These are phyloP conservation scores for Euura lappo DNA, from an alignment of 1,140 invertebrate species.

Conservation along the genomic window DNA sequence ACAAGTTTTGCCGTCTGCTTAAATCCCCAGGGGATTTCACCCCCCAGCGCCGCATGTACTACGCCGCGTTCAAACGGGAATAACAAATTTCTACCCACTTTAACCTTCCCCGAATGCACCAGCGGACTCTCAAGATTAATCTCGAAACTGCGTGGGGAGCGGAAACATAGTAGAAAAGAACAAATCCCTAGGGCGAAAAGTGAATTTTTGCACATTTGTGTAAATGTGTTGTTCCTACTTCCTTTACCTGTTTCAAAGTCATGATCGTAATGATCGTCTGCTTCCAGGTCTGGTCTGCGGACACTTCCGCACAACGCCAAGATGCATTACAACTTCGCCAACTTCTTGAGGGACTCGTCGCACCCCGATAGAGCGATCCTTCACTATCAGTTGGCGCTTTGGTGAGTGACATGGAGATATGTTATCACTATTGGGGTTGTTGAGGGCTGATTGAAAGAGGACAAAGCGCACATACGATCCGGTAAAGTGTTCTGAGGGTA, in stretches of 20 bases:
- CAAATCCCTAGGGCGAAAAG: too few species aligned
- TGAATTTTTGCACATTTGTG: too few species aligned
- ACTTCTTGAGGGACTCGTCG: constrained; percentile 80
- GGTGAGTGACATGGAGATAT: constrained; percentile 64
- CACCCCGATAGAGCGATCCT: constrained; percentile 73
- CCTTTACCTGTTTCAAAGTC: too few species aligned
- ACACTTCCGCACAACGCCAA: constrained; percentile 87
- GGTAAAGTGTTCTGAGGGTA: not conserved
- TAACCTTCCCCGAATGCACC: too few species aligned
- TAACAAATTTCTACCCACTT: not conserved
- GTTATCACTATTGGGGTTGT: not conserved
- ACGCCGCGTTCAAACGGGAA: not conserved
- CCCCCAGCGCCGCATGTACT: not conserved
- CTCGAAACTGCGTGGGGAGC: too few species aligned
- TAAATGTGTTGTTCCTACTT: too few species aligned
- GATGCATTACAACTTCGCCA: constrained; percentile 91
- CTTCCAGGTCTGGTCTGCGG: constrained; percentile 78
- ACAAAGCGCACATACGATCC: too few species aligned
- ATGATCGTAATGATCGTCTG: constrained; percentile 26
- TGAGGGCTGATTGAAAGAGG: too few species aligned
- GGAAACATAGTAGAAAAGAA: too few species aligned
- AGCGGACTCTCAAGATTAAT: too few species aligned
- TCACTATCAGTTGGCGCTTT: constrained; percentile 82
- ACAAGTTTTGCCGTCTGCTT: not conserved
- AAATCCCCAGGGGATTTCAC: not conserved